Base-by-base conservation (phyloP, 2,797 vertebrate genomes). In the Spinus olivaceus region DNA sequence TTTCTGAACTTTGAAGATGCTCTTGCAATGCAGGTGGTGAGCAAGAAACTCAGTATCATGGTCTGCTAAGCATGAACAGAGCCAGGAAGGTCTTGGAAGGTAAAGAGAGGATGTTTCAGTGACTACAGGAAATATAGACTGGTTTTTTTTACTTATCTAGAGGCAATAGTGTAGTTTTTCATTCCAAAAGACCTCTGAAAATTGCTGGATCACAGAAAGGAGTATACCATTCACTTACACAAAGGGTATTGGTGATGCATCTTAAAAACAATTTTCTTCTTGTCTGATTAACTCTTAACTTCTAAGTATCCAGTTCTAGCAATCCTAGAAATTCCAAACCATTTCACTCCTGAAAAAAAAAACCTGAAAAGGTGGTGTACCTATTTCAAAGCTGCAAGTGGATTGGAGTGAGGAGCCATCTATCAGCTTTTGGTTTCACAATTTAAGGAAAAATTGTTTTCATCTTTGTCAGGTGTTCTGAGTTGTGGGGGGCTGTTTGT, bases 291-390 rank as follows among this genome's bases (percentile, higher is more conserved):
- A 14, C 4, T 22, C 37, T 46, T 37, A 59, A 54, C 2, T 67
- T 72, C 5, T 51, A 16, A 41, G 10, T 9, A 37, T 37, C 8
- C 51, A 69, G 4, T 49, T 50, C 21, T 61, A 67, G 24, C 12
- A 74, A 49, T 20, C 19, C 19, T 27, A 49, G 46, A 74, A 88
- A 53, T 39, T 19, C 2, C 51, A 86, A 86, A 33, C 4, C 3
- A 50, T 44, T 41, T 64, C 32, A 5, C 1, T 33, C 3, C 16
- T 67, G 30, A 49, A 57, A 53, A 57, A 47, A 46, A 54, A 35
- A 39, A 3, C 6, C 15, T 3, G 0, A 11, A 57, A 70, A 54
- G 8, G 4, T 0, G 0, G 0, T 47, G 4, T 28, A 27, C n/a
- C 6, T 70, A 1, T 66, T 59, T 60, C 37, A 74, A 92, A 74